Evolutionary conservation across 2,888 invertebrate species (phyloP).

Genomic region (Caenorhabditis doughertyi): DNA sequence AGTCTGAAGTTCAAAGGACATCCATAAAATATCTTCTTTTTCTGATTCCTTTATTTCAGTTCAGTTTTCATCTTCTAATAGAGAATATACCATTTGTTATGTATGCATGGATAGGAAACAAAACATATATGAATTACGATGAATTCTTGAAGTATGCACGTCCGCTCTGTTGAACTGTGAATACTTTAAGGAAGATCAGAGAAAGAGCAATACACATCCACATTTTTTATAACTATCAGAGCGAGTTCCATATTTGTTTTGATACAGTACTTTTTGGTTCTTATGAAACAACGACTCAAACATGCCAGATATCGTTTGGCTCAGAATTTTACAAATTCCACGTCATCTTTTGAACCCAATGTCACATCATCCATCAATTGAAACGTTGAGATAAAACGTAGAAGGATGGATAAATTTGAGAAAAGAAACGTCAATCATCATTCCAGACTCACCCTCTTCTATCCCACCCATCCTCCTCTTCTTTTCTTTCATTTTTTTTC

Average conservation of each 20-base stretch:
- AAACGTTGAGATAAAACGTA: conserved; percentile 36
- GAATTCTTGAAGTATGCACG: conserved; percentile 37
- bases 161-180: conserved; percentile 38
- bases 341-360: conserved; percentile 38
- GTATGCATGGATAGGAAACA: conserved; percentile 32
- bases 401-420: conserved; percentile 28
- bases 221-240: too few relatives aligned
- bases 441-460: conserved; percentile 37
- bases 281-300: neutral
- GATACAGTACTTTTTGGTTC: too few relatives aligned
- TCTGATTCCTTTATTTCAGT: neutral
- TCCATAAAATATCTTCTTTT: neutral
- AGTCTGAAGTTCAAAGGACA: too few relatives aligned
- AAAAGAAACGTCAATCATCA: conserved; percentile 61
- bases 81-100: conserved; percentile 10
- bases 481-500: conserved; percentile 18
- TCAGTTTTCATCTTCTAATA: conserved; percentile 1
- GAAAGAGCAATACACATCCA: conserved; percentile 27
- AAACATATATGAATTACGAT: conserved; percentile 12
- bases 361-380: conserved; percentile 58
- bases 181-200: neutral
- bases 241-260: too few relatives aligned
- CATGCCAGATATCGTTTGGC: neutral
- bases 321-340: neutral
- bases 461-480: conserved; percentile 13